Percentiles rank a stretch among this genome's conserved stretches.
These are phyloP conservation scores for Tyrophagus putrescentiae DNA, from an alignment of 1,140 invertebrate species.

Conservation along the genomic window DNA sequence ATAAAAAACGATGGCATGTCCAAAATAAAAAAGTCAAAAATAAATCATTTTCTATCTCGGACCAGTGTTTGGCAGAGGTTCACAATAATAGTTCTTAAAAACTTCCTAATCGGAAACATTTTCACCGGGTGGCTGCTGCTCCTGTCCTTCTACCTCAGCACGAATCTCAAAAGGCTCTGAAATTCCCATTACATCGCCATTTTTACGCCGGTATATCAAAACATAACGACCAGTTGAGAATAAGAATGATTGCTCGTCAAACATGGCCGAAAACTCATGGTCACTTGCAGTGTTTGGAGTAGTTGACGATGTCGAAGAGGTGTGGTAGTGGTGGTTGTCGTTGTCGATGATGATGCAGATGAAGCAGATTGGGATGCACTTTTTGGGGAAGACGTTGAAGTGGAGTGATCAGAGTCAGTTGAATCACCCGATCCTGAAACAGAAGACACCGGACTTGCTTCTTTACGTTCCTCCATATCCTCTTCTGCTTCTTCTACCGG, in stretches of 20 bases:
- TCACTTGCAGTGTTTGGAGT: background rate
- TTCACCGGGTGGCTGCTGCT: too few species aligned
- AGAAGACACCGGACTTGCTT: background rate
- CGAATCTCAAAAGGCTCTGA: slow-evolving; percentile 10
- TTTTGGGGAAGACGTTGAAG: background rate
- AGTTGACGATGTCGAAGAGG: background rate
- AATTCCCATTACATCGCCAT: slow-evolving; percentile 12
- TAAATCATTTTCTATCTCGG: too few species aligned
- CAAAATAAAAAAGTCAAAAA: too few species aligned
- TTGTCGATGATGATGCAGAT: background rate
- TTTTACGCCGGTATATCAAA: background rate
- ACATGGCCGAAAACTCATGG: background rate
- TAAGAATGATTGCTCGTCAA: background rate
- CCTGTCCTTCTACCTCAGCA: too few species aligned
- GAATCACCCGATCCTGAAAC: background rate
- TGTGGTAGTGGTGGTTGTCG: background rate
- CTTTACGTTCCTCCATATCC: background rate
- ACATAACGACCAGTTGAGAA: background rate
- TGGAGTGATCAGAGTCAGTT: background rate
- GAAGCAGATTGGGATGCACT: background rate
- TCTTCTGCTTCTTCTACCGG: too few species aligned
- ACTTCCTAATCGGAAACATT: too few species aligned
- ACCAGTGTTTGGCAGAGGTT: too few species aligned
- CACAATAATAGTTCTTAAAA: too few species aligned
- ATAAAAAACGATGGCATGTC: too few species aligned